phyloP scores from a whole-genome alignment of 2,888 invertebrate species.

The Sericinus montela region DNA sequence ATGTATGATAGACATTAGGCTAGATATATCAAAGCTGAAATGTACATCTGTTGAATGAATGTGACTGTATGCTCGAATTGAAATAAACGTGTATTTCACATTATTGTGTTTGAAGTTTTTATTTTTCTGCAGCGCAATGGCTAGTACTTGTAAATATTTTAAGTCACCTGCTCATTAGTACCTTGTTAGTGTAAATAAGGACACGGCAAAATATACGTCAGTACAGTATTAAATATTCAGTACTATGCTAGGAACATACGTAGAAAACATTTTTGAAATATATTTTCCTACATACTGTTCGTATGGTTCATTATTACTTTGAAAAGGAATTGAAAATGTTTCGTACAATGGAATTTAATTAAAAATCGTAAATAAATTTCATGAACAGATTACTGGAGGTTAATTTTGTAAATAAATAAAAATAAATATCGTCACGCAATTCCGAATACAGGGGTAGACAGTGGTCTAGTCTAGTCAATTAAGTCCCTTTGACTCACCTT shows the following conservation, averaged over 20 bases:
- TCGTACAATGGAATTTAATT: no score
- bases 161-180: not conserved
- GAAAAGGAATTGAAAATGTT: no score
- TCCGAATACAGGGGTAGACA: no score
- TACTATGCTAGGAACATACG: not conserved
- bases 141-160: not conserved
- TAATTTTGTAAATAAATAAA: no score
- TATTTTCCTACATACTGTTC: no score
- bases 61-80: constrained; percentile 44
- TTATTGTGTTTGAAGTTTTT: constrained; percentile 54
- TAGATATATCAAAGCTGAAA: constrained; percentile 44
- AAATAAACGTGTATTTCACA: constrained; percentile 73
- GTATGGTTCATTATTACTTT: no score
- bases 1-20: constrained; percentile 22
- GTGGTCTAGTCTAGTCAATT: no score
- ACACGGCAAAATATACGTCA: not conserved
- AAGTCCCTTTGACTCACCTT: no score
- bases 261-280: no score
- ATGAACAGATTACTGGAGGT: no score
- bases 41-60: constrained; percentile 51
- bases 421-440: no score
- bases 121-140: constrained; percentile 34
- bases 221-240: not conserved
- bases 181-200: constrained; percentile 10
- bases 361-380: no score